Percentiles rank a stretch among this genome's conserved stretches.
These are phyloP conservation scores for Eupeodes latifasciatus DNA, from an alignment of 2,888 invertebrate genomes.

Conservation along the genomic window DNA sequence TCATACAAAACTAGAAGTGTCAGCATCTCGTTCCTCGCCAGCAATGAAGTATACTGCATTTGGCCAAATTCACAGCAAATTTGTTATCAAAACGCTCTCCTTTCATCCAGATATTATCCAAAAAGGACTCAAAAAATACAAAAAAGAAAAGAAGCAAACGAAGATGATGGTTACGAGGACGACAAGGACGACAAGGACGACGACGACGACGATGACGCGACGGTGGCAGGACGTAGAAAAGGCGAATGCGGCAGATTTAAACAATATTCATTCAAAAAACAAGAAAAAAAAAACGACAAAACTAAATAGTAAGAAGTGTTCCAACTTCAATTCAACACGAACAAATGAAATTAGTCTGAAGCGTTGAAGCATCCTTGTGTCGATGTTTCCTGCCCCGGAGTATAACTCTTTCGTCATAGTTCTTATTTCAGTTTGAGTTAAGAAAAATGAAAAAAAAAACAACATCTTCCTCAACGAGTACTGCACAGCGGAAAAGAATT, in stretches of 20 bases:
- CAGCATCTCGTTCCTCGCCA: slow-evolving; percentile 34
- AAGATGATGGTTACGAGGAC: neutral
- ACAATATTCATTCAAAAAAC: neutral
- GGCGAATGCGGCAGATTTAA: slow-evolving; percentile 10
- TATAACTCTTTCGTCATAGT: slow-evolving; percentile 50
- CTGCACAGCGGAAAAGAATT: slow-evolving; percentile 47
- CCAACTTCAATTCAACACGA: slow-evolving; percentile 72
- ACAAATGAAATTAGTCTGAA: slow-evolving; percentile 76
- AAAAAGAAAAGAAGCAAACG: slow-evolving; percentile 39
- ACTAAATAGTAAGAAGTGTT: slow-evolving; percentile 45
- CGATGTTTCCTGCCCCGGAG: slow-evolving; percentile 71
- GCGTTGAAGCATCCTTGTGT: slow-evolving; percentile 72
- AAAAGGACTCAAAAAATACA: slow-evolving; percentile 5
- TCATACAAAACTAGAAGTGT: slow-evolving; percentile 50
- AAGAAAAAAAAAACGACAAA: neutral
- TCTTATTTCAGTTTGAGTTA: neutral
- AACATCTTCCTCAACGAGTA: neutral
- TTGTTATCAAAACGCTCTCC: slow-evolving; percentile 59
- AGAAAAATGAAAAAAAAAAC: slow-evolving; percentile 17
- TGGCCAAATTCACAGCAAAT: slow-evolving; percentile 74
- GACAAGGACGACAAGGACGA: neutral
- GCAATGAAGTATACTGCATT: slow-evolving; percentile 63
- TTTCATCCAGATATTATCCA: slow-evolving; percentile 38
- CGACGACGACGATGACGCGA: neutral
- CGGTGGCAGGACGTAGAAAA: neutral